Evolutionary conservation across 35 echinoderm and acorn worm genomes (phyloP), one percentile per base, ranked within the genome.

Genomic region (Ophiothrix spiculata): DNA sequence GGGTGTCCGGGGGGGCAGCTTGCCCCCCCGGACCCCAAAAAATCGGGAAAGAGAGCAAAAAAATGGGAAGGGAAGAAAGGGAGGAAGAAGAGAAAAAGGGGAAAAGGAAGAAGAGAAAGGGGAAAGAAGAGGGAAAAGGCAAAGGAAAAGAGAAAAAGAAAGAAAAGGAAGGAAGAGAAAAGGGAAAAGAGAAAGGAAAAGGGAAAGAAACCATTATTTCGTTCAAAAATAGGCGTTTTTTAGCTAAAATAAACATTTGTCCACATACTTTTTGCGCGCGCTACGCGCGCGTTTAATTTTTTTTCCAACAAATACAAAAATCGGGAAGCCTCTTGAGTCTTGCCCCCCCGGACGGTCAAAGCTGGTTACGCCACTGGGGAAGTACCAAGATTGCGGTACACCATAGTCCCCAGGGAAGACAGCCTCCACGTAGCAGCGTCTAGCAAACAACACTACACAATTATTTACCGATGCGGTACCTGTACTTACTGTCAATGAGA

Each of bases 401-500:
- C 95, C 95, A 69, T 78, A 97, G 36, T 97, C 95, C 14, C 95
- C 95, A 36, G 95, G 95, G 60, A 93, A 97, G 1, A 97, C 86
- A n/a, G 95, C 95, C 74, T 97, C 95, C 56, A 97, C 84, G 38
- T 97, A 97, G 91, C 95, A 97, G 42, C 42, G 19, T 19, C 6
- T 49, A 49, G 42, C 6, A 49, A 49, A 49, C 42, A 49, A 49
- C n/a, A n/a, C n/a, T n/a, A n/a, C n/a, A n/a, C n/a, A n/a, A n/a
- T n/a, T 49, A 49, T 49, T 19, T 49, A 49, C 42, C 42, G 19
- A 49, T 49, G 42, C 42, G 19, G 19, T 49, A 19, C 6, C 19
- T 49, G 42, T 19, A 49, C 42, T 49, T 19, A 49, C 42, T 19
- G 42, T 49, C 6, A 49, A 86, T n/a, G 88, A 86, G 81, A 97